Evolutionary conservation across 37 sponge, comb jelly and placozoan genomes (phyloP), one percentile per base, ranked within the genome.

Genomic region (Diacarnus erythraeanus): DNA sequence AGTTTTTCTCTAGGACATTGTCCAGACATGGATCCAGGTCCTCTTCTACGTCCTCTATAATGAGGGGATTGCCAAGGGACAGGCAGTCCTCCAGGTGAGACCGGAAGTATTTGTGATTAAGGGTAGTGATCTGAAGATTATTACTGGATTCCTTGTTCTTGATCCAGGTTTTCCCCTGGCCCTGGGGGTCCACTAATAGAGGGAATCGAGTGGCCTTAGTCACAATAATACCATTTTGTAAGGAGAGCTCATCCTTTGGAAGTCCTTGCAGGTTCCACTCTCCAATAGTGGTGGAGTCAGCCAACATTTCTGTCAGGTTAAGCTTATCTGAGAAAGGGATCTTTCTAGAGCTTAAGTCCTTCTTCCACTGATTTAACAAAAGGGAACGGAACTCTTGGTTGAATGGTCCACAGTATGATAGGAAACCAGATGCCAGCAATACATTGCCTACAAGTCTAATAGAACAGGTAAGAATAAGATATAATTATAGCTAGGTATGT

Each of bases 351-450:
- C 75, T 77, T 73, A 96, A 57, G 78, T 98, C 97, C 36, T 88
- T 79, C 87, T 98, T 93, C 99, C 99, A 98, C 34, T 64, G 73
- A 12, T 92, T 81, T 41, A 94, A 75, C 37, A 98, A 81, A 15
- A 91, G 64, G 5, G 35, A 47, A 31, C 99, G 76, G 91, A 94
- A 98, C 76, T 98, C 99, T 56, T 98, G 99, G 83, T 98, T 98
- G 90, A 98, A 98, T 39, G 99, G 99, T 12, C 99, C 99, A 54
- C 93, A 84, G 79, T 98, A 98, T n/a, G 99, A 98, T 34, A 98
- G 88, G 76, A 98, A 98, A 42, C 89, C 99, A 31, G 99, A 97
- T 27, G 88, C 89, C 39, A 98, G 93, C 51, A 98, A 84, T 34
- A 95, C 97, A 54, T 98, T 96, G 21, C 99, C 99, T 47, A 96